phyloP scores from a whole-genome alignment of 2,888 invertebrate genomes.

The Noctuana brunneofusca region DNA sequence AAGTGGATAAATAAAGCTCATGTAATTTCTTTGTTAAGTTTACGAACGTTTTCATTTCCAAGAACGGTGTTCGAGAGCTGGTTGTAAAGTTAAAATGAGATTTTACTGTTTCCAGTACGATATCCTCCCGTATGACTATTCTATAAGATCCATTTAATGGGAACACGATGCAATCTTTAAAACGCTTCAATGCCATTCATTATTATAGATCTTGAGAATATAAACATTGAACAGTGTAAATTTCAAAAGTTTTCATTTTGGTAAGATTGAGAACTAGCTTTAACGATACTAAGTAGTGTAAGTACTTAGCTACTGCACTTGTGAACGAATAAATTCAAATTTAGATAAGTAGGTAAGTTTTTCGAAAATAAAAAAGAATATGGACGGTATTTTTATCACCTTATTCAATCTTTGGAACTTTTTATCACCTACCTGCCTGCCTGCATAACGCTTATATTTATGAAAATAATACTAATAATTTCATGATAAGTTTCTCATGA shows the following conservation, averaged over 20 bases:
- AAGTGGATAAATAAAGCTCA: conserved; percentile 46
- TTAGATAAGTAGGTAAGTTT: background rate
- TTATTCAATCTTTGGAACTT: background rate
- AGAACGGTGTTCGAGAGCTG: conserved; percentile 47
- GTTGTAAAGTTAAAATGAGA: conserved; percentile 55
- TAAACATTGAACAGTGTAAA: background rate
- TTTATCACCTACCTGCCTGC: too few relatives aligned
- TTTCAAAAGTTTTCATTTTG: conserved; percentile 1
- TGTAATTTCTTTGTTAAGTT: conserved; percentile 62
- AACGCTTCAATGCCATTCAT: background rate
- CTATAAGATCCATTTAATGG: conserved; percentile 7
- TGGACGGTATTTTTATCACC: too few relatives aligned
- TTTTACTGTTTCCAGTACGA: conserved; percentile 38
- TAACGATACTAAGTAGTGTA: too few relatives aligned
- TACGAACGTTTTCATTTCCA: conserved; percentile 62
- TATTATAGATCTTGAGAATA: background rate
- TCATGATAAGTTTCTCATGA: too few relatives aligned
- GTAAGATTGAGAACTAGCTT: conserved; percentile 15
- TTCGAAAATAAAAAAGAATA: too few relatives aligned
- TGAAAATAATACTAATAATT: too few relatives aligned
- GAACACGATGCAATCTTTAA: background rate
- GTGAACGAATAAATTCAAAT: conserved; percentile 17
- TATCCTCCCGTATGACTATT: conserved; percentile 26
- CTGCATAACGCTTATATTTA: too few relatives aligned
- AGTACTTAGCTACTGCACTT: conserved; percentile 18